Conservation (phyloP, 2,888 invertebrate genomes). For the Axea sp. region DNA sequence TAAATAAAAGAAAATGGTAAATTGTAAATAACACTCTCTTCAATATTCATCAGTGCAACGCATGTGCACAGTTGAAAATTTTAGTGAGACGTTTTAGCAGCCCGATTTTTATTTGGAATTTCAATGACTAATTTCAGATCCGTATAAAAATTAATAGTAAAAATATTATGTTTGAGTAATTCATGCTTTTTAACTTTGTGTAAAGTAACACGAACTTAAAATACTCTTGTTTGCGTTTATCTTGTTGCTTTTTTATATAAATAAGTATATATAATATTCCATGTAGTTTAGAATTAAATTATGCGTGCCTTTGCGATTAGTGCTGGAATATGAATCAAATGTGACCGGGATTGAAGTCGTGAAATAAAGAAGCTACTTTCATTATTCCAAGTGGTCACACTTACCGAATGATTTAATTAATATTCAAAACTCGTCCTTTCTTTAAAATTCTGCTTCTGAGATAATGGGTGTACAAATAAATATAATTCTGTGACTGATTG, state of each 20-base stretch:
- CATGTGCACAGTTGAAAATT: too few relatives aligned
- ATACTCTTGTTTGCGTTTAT: slow-evolving; percentile 7
- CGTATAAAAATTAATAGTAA: slow-evolving; percentile 3
- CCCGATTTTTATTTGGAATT: slow-evolving; percentile 17
- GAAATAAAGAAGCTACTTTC: slow-evolving; percentile 7
- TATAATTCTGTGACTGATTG: slow-evolving; percentile 53
- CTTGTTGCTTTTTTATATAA: too few relatives aligned
- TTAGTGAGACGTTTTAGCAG: not conserved
- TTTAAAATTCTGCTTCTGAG: slow-evolving; percentile 53
- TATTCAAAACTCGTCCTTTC: slow-evolving; percentile 55
- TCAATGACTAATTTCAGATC: slow-evolving; percentile 28
- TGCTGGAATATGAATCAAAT: slow-evolving; percentile 5
- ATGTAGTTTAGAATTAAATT: too few relatives aligned
- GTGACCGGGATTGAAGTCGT: slow-evolving; percentile 2
- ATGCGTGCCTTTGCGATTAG: too few relatives aligned
- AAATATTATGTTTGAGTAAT: slow-evolving; percentile 25
- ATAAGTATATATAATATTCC: too few relatives aligned
- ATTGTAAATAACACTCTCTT: too few relatives aligned
- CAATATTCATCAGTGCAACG: too few relatives aligned
- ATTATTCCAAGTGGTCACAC: slow-evolving; percentile 35
- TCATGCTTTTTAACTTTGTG: slow-evolving; percentile 45
- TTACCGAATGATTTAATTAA: slow-evolving; percentile 57
- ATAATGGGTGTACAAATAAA: slow-evolving; percentile 47
- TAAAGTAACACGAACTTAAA: slow-evolving; percentile 15
- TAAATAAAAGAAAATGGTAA: slow-evolving; percentile 1